Base-by-base conservation (phyloP, 1,140 invertebrate species). In the Trachymyrmex septentrionalis region DNA sequence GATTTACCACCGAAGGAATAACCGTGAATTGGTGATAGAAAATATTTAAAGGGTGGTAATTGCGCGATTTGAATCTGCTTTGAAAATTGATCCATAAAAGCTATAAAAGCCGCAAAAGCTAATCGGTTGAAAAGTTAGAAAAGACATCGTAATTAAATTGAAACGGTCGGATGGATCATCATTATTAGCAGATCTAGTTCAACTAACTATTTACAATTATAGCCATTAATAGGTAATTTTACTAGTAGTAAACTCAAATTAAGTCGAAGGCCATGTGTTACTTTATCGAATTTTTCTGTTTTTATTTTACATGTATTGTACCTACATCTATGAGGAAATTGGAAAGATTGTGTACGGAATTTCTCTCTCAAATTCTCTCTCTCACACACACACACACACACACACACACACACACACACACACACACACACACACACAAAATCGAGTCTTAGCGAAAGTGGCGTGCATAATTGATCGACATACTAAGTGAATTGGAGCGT, bases 201-300 rank as follows among this genome's bases (percentile, higher is more conserved):
- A 90, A 87, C 82, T 38, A 38, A 88, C 84, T 92, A n/a, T n/a
- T n/a, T n/a, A 88, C 87, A 86, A 92, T 91, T 92, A 86, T 93
- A 86, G 66, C 92, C 93, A 94, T 92, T 93, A 71, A 85, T 38
- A 61, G 82, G 3, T 14, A 48, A 48, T 48, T 48, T 48, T 48
- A 38, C 7, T 38, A 38, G 7, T 7, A 38, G 7, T 38, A 9
- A 38, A 9, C 34, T 38, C 34, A 38, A 38, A 38, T 38, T 38
- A 38, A 38, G 7, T 38, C 34, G 9, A 38, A 38, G 34, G 7
- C 34, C 7, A 38, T 38, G 34, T 34, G 34, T 34, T 34, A 34
- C 0, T 34, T 34, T 4, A 34, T 34, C 6, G 34, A 34, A 7
- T 34, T 34, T 34, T 34, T 34, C 34, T 34, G 6, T 34, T 34